These are phyloP conservation scores for Oceanodroma leucorhoa DNA, from an alignment of 2,797 vertebrate species.

Conservation along the genomic window DNA sequence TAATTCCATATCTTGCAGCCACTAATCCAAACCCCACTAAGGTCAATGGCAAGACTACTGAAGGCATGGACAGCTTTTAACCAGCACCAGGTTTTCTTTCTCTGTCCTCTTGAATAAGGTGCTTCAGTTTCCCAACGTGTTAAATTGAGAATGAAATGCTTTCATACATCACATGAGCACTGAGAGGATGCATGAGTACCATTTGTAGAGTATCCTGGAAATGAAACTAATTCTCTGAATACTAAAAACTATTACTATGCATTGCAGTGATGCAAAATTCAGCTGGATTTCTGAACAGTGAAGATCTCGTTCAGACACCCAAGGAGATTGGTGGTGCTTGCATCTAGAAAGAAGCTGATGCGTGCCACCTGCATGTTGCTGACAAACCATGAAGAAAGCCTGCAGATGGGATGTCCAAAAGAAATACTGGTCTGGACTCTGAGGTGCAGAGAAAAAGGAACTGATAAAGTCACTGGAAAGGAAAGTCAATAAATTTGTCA, in stretches of 20 bases:
- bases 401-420: neutral
- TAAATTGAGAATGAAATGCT: neutral
- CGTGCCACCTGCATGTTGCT: neutral
- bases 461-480: conserved; percentile 8
- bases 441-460: neutral
- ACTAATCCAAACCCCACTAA: neutral
- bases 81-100: neutral
- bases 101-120: neutral
- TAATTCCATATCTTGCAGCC: neutral
- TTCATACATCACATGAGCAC: neutral
- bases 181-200: neutral
- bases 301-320: neutral
- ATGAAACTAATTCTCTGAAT: neutral
- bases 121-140: neutral
- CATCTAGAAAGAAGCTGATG: neutral
- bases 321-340: neutral
- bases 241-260: neutral
- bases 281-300: neutral
- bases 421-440: neutral
- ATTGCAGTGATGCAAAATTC: neutral
- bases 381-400: neutral
- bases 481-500: neutral
- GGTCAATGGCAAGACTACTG: neutral
- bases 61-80: neutral
- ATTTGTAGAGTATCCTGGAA: neutral